Base-by-base conservation (phyloP, 64 coral and sea anemone genomes). In the Stylophora pistillata region DNA sequence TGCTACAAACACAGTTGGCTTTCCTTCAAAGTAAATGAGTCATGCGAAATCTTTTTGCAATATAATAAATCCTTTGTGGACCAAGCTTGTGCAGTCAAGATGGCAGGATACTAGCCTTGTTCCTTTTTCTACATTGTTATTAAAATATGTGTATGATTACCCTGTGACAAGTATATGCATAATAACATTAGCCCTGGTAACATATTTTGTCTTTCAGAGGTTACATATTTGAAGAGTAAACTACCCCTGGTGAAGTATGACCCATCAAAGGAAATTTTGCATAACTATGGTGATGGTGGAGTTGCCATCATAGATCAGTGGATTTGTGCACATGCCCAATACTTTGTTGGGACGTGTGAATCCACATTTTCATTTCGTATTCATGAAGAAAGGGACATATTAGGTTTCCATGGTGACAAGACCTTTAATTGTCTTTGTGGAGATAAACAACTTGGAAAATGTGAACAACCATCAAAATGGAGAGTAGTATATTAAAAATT, bases 331-430 rank as follows among this genome's bases (percentile, higher is more conserved):
- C 97, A 99, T 93, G 97, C 97, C 17, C 69, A 86, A 59, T 93
- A 92, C 53, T 99, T 99, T 55, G 76, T 82, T 58, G 97, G 97
- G 17, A 99, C 97, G 18, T 91, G 85, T n/a, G 93, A 95, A 77
- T 99, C 97, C 11, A 99, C 97, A 32, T 99, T 99, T 71, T 99
- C 97, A 34, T 99, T 99, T 72, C 80, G 93, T 73, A 95, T 99
- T 81, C 93, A 95, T 60, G 97, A 99, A 95, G 97, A 99, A 66
- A 89, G 97, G 69, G 97, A 99, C 34, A 99, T 99, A 83, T 85
- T 99, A 88, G 97, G 97, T 85, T 99, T 99, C 78, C 88, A 91
- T 93, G 93, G 82, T 78, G 90, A 99, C 69, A 81, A 87, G 53
- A 99, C 97, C 21, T 99, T 99, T 72, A 99, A 99, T 75, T 95